phyloP scores from a whole-genome alignment of 1,140 invertebrate species.

The Drosophila sp. region DNA sequence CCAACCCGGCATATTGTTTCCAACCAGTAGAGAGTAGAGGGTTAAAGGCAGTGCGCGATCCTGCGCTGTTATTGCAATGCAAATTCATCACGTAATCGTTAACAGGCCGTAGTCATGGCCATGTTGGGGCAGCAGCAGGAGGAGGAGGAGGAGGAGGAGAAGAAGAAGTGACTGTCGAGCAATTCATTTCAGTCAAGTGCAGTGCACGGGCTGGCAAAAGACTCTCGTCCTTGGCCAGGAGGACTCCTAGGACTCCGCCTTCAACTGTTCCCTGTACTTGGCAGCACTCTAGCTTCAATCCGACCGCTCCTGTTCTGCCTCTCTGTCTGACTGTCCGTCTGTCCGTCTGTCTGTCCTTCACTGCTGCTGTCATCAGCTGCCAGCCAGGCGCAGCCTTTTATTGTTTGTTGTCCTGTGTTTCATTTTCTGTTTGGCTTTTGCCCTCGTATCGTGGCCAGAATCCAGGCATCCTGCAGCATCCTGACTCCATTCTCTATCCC shows the following conservation, averaged over 20 bases:
- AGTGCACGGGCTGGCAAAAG: constrained; percentile 51
- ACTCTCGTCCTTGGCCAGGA: constrained; percentile 17
- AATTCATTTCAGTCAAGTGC: constrained; percentile 71
- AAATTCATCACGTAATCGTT: constrained; percentile 73
- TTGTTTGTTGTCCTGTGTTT: constrained; percentile 51
- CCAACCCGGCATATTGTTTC: constrained; percentile 50
- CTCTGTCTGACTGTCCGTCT: constrained; percentile 3
- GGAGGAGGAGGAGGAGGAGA: background rate
- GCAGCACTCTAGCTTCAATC: constrained; percentile 35
- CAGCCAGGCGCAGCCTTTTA: constrained; percentile 43
- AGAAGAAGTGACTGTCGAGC: constrained; percentile 13
- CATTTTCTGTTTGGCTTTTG: constrained; percentile 38
- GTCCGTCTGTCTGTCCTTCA: constrained; percentile 6
- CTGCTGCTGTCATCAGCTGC: constrained; percentile 50
- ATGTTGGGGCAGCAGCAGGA: background rate
- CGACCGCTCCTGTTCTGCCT: background rate
- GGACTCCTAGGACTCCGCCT: constrained; percentile 7
- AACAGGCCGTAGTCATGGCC: constrained; percentile 47
- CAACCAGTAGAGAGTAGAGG: background rate
- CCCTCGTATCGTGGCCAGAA: constrained; percentile 23
- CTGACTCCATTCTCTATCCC: background rate
- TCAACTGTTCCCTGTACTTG: constrained; percentile 21
- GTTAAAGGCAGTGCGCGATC: background rate
- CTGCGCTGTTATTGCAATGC: constrained; percentile 58
- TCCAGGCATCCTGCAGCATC: constrained; percentile 6